These are phyloP conservation scores for Marisa cornuarietis DNA, from an alignment of 1,140 invertebrate species.

Conservation along the genomic window DNA sequence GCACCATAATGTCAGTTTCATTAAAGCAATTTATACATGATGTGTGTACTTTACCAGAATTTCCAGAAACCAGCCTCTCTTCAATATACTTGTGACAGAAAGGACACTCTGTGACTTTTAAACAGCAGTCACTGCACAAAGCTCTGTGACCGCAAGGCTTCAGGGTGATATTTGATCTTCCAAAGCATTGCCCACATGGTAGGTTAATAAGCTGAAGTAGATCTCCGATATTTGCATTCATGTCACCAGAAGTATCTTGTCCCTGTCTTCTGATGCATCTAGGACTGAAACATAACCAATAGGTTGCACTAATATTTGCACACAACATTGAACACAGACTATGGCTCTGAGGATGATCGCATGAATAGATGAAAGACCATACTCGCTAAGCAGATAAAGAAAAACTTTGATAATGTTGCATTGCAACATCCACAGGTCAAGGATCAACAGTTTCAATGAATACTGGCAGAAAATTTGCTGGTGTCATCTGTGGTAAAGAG, in stretches of 20 bases:
- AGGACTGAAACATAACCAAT: background rate
- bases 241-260: background rate
- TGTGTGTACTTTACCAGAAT: background rate
- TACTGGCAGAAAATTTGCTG: too few species aligned
- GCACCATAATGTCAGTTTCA: background rate
- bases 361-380: too few species aligned
- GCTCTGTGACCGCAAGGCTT: constrained; percentile 1
- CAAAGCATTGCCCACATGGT: background rate
- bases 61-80: background rate
- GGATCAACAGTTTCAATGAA: too few species aligned
- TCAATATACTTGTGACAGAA: background rate
- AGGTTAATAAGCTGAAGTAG: background rate
- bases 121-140: background rate
- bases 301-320: too few species aligned
- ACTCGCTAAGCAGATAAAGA: too few species aligned
- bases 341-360: too few species aligned
- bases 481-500: too few species aligned
- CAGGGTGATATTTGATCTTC: background rate
- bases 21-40: background rate
- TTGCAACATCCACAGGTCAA: too few species aligned
- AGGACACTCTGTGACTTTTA: constrained; percentile 1
- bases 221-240: background rate
- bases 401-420: too few species aligned
- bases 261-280: background rate
- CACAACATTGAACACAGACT: too few species aligned